phyloP scores from a whole-genome alignment of 2,888 invertebrate species.

The Sinotaia quadrata region DNA sequence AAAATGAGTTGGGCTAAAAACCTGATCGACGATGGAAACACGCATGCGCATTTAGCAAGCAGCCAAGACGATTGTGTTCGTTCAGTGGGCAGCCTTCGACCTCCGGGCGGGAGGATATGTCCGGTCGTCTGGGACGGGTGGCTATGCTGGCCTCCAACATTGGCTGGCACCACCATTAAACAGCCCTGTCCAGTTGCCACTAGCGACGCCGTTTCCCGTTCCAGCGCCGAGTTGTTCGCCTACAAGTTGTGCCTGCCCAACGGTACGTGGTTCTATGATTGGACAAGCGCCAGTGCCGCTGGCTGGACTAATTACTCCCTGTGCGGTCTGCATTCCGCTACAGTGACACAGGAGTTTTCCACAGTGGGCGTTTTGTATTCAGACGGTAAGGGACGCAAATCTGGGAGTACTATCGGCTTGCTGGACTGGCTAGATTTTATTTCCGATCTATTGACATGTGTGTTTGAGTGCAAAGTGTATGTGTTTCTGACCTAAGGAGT shows the following conservation, averaged over 20 bases:
- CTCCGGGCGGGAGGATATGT: conserved; percentile 10
- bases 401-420: too few relatives aligned
- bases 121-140: conserved; percentile 26
- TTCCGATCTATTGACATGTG: too few relatives aligned
- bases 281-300: background rate
- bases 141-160: conserved; percentile 29
- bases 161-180: conserved; percentile 23
- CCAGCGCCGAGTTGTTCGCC: conserved; percentile 12
- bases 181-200: conserved; percentile 30
- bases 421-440: too few relatives aligned
- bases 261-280: conserved; percentile 18
- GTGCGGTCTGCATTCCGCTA: background rate
- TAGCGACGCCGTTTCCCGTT: background rate
- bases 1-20: conserved; percentile 10
- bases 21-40: conserved; percentile 3
- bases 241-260: conserved; percentile 13
- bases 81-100: conserved; percentile 12
- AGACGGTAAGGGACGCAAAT: too few relatives aligned
- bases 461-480: too few relatives aligned
- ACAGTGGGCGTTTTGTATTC: too few relatives aligned
- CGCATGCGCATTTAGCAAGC: conserved; percentile 11
- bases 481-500: too few relatives aligned
- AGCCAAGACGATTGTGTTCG: conserved; percentile 24
- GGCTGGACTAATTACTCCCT: conserved; percentile 24
- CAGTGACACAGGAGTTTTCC: too few relatives aligned